Base-by-base conservation (phyloP, 2,888 invertebrate genomes). In the Tethea ocularis region DNA sequence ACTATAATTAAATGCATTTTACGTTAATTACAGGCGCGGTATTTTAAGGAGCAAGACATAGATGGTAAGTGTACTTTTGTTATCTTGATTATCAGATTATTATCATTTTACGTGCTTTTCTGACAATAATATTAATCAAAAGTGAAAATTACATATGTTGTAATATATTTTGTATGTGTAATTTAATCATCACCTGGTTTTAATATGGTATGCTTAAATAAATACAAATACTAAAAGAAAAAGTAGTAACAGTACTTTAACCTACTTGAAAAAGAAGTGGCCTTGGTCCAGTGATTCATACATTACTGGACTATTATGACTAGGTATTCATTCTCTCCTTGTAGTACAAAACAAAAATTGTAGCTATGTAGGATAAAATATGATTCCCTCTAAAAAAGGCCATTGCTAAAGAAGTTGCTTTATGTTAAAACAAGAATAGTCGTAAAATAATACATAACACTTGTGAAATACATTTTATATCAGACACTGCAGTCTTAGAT, bases 41-140 rank as follows among this genome's bases (percentile, higher is more conserved):
- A 97, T 89, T 98, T 98, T 86, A 97, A 97, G 78, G 98, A 98
- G 93, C 97, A 97, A 86, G 98, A 98, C 80, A 98, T 98, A 71
- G 98, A 98, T 93, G 98, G 98, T 98, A 93, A 93, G 94, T 93
- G 38, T 51, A 59, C 56, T 8, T 26, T n/a, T 5, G 11, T 23
- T 59, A 17, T 57, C 17, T 51, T 57, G 55, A 15, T 54, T 56
- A 33, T 59, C 26, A 52, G 17, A 17, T 46, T 17, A 46, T 20
- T 46, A 46, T 46, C 20, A 20, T 10, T 46, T 46, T 46, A 20
- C 46, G 20, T 56, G 56, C 26, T 52, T 61, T 33, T 29, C 33
- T 38, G 51, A 15, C 58, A 23, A 15, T 57, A 20, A 0, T 10
- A 46, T 17, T 3, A 6, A 46, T 20, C 15, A 7, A 20, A 20